A percentile compares a stretch with the other conserved stretches of the same genome.
These are phyloP conservation scores for Hephaestus fuliginosus DNA, from an alignment of 2,797 vertebrate species.

Conservation along the genomic window DNA sequence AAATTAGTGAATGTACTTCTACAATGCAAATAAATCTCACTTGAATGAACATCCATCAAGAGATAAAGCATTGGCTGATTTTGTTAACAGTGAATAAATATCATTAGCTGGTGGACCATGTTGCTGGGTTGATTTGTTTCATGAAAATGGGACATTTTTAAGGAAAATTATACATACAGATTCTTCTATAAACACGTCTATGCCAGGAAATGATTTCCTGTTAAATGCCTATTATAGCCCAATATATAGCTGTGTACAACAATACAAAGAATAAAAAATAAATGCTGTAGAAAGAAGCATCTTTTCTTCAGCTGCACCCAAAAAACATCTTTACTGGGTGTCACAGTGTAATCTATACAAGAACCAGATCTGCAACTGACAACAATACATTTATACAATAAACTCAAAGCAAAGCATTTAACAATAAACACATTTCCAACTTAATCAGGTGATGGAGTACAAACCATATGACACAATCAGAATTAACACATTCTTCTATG, in stretches of 20 bases:
- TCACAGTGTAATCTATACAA: constrained; percentile 33
- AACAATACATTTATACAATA: constrained; percentile 42
- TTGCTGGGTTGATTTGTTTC: background rate
- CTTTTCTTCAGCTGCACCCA: background rate
- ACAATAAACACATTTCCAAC: constrained; percentile 33
- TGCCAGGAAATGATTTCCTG: background rate
- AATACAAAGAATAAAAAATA: background rate
- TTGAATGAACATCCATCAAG: constrained; percentile 68
- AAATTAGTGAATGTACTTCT: constrained; percentile 77
- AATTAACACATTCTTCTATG: constrained; percentile 17
- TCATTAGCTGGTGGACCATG: background rate
- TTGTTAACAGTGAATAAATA: constrained; percentile 32
- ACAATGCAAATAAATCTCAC: constrained; percentile 77
- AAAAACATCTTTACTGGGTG: constrained; percentile 25
- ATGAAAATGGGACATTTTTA: background rate
- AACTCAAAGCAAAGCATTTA: constrained; percentile 51
- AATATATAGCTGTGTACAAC: background rate
- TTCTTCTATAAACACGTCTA: background rate
- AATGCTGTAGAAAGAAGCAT: background rate
- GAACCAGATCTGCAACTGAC: constrained; percentile 33
- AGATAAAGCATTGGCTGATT: constrained; percentile 49
- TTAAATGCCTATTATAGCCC: background rate
- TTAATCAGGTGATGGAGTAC: constrained; percentile 19
- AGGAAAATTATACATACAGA: background rate
- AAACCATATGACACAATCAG: constrained; percentile 28